Evolutionary conservation across 2,888 invertebrate species (phyloP), one percentile per base, ranked within the genome.

Genomic region (Ceriagrion tenellum): DNA sequence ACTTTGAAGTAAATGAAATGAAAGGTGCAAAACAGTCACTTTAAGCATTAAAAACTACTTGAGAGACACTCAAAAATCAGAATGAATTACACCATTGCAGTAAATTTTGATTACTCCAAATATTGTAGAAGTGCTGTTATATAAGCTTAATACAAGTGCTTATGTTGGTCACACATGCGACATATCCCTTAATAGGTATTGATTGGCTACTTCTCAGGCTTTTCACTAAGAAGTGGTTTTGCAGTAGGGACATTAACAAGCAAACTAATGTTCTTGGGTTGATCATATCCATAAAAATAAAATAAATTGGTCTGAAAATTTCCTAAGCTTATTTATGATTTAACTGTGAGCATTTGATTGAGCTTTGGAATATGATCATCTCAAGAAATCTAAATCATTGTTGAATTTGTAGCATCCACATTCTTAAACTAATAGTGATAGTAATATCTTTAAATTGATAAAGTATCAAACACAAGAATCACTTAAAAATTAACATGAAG

Each of bases 151-250:
- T 81, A 81, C 30, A 18, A 81, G 81, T 81, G 81, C 81, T 81
- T 35, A 81, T 35, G 10, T 35, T 81, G 81, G 35, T 81, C 30
- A 81, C 35, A 81, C 81, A 81, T 81, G 81, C 81, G 26, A 81
- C 81, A 81, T 3, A 81, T 81, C 81, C 35, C 81, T 35, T 16
- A 35, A 81, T 16, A 35, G 81, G 35, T 35, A n/a, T 81, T 81
- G 81, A 81, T 81, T 81, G 35, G 23, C 81, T 81, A 81, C 81
- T 81, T 81, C 81, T 81, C 81, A 81, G 81, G 81, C 81, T 81
- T 81, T 81, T 81, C 81, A 81, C 81, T 81, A 81, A 81, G 81
- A 81, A 81, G 81, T 81, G 81, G 81, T 35, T 13, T 69, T 69
- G 69, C 69, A 69, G 18, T 69, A 26, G 69, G 69, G 69, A 69